Evolutionary conservation across 1,140 invertebrate species (phyloP), one percentile per base, ranked within the genome.

Genomic region (Drosophila azteca): DNA sequence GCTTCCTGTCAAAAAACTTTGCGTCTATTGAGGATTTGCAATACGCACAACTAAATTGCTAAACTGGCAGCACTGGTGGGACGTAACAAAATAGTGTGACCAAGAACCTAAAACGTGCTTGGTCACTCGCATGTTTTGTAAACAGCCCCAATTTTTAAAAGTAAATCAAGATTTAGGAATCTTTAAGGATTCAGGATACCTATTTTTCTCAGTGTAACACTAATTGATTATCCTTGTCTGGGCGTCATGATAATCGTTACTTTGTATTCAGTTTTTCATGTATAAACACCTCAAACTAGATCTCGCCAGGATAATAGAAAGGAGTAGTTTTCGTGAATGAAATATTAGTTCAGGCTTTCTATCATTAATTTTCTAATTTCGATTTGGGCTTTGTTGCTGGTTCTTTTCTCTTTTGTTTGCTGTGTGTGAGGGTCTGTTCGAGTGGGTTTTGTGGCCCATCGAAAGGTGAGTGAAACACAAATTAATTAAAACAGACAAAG

Each of bases 401-500:
- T 43, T 49, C 3, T 45, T 31, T n/a, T 15, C 13, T n/a, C 26
- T 20, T 75, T 74, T 59, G 64, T 65, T 64, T 41, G 39, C n/a
- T 61, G 48, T 45, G 29, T 64, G 4, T 5, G 45, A 63, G 39
- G 61, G 46, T 64, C 1, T 5, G 35, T 39, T 39, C 35, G 35
- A 39, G 35, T 13, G 35, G 35, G 35, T 13, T 65, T 41, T 63
- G 70, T 7, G 24, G 29, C 29, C 46, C 57, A 39, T 60, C 63
- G 62, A 71, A 81, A 87, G 82, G 78, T 87, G 74, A 88, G 82
- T 55, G 78, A 82, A 78, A 75, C 76, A 87, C 84, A 79, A 85
- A 85, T 85, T 85, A 85, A 85, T 85, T 85, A 85, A 85, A 79
- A 58, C 74, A 63, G 66, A 88, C 82, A 87, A 85, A 85, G 45